Percentiles rank a stretch among this genome's conserved stretches.
Evolutionary conservation across 2,113 vertebrate genomes (phyloP).

Genomic region (Pituophis catenifer): DNA sequence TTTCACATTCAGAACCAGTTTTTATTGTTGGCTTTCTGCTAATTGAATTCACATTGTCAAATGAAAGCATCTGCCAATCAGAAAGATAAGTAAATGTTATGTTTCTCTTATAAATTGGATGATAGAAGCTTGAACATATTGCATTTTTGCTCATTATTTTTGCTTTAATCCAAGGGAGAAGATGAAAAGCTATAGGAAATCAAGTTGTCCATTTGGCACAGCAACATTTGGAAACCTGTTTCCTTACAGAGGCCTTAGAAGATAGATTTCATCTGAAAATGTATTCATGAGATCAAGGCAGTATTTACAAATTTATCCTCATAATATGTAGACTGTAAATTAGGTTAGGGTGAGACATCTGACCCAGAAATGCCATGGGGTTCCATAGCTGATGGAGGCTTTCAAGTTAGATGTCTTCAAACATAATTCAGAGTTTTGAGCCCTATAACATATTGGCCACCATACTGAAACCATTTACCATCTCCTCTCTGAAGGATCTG

Average conservation of each 20-base stretch:
- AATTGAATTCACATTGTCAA: constrained; percentile 49
- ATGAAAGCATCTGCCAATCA: constrained; percentile 38
- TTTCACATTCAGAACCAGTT: constrained; percentile 5
- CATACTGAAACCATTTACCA: neutral
- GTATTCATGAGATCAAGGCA: neutral
- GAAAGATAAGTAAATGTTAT: constrained; percentile 51
- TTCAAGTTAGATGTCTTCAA: neutral
- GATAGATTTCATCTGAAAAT: neutral
- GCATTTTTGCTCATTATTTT: constrained; percentile 21
- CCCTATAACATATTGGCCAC: neutral
- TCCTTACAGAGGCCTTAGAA: neutral
- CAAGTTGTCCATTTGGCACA: neutral
- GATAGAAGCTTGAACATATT: constrained; percentile 25
- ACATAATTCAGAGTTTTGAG: neutral
- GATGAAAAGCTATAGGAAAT: neutral
- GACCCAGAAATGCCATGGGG: neutral
- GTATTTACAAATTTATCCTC: neutral
- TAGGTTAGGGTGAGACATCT: neutral
- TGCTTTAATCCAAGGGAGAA: neutral
- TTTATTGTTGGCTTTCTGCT: constrained; percentile 41
- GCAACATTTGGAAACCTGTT: neutral
- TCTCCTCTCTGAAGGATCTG: neutral
- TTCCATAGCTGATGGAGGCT: neutral
- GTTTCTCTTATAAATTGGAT: constrained; percentile 47
- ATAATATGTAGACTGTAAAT: neutral